A percentile compares a stretch with the other conserved stretches of the same genome.
Conservation (phyloP, 2,888 invertebrate genomes). For the Thysanoteuthis rhombus region DNA sequence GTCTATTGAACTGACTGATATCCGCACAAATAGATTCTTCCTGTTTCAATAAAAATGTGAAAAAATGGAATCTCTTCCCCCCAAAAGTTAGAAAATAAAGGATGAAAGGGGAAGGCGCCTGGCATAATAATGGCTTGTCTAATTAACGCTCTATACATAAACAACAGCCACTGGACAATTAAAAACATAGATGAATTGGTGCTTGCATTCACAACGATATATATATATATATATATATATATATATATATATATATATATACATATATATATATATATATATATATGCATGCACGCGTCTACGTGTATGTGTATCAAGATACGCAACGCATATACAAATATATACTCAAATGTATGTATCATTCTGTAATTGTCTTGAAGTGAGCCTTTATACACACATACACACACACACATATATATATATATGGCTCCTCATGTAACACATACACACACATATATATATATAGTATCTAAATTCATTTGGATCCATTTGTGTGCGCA, state of each 20-base stretch:
- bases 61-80: neutral
- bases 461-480: too few species aligned
- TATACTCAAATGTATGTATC: too few species aligned
- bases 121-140: neutral
- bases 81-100: neutral
- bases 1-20: neutral
- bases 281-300: neutral
- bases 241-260: constrained; percentile 12
- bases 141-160: neutral
- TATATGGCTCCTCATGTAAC: too few species aligned
- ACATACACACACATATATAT: too few species aligned
- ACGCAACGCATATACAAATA: too few species aligned
- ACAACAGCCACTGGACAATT: constrained; percentile 12
- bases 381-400: too few species aligned
- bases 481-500: too few species aligned
- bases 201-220: neutral
- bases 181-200: neutral
- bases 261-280: neutral
- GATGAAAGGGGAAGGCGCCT: neutral
- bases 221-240: too few species aligned
- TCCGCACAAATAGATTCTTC: neutral
- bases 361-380: too few species aligned
- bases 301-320: too few species aligned
- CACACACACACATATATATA: too few species aligned
- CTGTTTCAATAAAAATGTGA: neutral